phyloP scores from a whole-genome alignment of 2,797 vertebrate species.

The Erpetoichthys calabaricus region DNA sequence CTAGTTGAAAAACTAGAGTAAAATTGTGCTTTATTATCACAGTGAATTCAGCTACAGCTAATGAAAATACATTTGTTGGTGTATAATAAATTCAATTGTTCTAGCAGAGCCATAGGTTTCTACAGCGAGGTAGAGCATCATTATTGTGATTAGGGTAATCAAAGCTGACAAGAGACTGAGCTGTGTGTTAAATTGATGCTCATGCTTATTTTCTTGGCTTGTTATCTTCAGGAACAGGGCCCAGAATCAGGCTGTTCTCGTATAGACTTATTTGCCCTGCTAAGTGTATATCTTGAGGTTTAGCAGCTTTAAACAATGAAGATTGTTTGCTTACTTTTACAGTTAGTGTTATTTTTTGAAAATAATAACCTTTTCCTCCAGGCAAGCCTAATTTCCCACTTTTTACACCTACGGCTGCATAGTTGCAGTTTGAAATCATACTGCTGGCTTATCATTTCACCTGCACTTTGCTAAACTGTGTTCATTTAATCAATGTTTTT shows the following conservation, averaged over 20 bases:
- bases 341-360: too few relatives aligned
- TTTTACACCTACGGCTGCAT: too few relatives aligned
- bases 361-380: too few relatives aligned
- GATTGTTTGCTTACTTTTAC: background rate
- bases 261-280: background rate
- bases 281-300: background rate
- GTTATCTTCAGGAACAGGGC: background rate
- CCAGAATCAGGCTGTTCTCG: background rate
- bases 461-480: too few relatives aligned
- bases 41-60: background rate
- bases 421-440: too few relatives aligned
- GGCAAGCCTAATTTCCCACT: too few relatives aligned
- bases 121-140: background rate
- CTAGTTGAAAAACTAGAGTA: background rate
- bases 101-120: background rate
- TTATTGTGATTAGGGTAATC: slow-evolving; percentile 2
- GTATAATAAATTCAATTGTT: slow-evolving; percentile 1
- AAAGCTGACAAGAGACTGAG: background rate
- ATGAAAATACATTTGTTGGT: background rate
- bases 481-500: too few relatives aligned
- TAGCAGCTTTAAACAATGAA: background rate
- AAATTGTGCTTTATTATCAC: too few relatives aligned
- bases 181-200: slow-evolving; percentile 2
- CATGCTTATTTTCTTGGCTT: background rate
- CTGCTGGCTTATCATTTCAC: too few relatives aligned